Percentiles rank a stretch among this genome's conserved stretches.
Conservation (phyloP, 2,797 vertebrate genomes). For the Anabas testudineus region DNA sequence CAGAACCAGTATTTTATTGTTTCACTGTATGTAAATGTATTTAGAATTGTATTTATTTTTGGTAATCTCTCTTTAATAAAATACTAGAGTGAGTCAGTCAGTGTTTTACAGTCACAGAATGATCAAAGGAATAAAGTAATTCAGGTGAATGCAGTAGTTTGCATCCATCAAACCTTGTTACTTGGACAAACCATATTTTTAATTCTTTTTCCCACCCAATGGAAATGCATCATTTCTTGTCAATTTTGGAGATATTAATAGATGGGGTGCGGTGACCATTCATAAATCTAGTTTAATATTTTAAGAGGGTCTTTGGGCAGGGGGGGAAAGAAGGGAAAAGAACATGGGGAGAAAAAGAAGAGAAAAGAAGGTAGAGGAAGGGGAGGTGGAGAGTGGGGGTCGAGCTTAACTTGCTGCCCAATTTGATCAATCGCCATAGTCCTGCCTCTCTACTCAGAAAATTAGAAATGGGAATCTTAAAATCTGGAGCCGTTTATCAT, state of each 20-base stretch:
- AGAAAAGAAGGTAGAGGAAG: conserved; percentile 37
- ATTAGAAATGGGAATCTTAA: conserved; percentile 88
- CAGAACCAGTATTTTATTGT: not conserved
- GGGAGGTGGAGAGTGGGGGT: conserved; percentile 39
- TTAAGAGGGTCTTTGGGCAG: conserved; percentile 84
- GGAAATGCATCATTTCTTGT: conserved; percentile 79
- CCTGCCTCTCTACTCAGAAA: conserved; percentile 86
- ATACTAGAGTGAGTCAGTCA: not conserved
- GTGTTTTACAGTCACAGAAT: conserved; percentile 6
- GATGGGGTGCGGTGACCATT: conserved; percentile 81
- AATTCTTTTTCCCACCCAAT: conserved; percentile 61
- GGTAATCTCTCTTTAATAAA: not conserved
- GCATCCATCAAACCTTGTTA: conserved; percentile 61
- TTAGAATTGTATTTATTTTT: conserved; percentile 3
- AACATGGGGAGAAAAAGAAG: conserved; percentile 41
- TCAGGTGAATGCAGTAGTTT: conserved; percentile 45
- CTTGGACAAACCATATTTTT: conserved; percentile 54
- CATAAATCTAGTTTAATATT: conserved; percentile 88
- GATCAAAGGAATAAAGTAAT: conserved; percentile 12
- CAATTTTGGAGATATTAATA: conserved; percentile 85
- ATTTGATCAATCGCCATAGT: conserved; percentile 86
- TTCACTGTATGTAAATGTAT: not conserved
- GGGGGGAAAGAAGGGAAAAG: conserved; percentile 45
- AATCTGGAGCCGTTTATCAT: conserved; percentile 87
- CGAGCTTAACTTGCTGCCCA: conserved; percentile 80